Evolutionary conservation across 1,140 invertebrate species (phyloP).

Genomic region (Aphelinus atriplicis): DNA sequence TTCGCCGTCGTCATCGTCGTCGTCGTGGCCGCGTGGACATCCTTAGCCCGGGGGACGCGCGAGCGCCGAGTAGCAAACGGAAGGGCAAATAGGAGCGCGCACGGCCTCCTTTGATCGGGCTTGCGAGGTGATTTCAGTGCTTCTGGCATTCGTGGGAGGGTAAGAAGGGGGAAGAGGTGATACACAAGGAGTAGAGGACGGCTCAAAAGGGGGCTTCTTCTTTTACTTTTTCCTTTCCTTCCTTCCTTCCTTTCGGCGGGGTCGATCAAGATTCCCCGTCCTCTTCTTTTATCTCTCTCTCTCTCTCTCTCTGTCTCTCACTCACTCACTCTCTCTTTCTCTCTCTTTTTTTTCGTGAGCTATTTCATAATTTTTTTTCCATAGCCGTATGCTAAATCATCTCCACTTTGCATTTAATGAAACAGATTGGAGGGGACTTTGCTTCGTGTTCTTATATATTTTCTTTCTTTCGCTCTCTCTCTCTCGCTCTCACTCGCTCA

Average conservation of each 20-base stretch:
- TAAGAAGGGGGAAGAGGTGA: constrained; percentile 50
- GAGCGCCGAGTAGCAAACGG: constrained; percentile 11
- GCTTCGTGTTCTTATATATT: not conserved
- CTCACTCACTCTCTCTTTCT: constrained; percentile 9
- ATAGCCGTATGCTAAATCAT: constrained; percentile 18
- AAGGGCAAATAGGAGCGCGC: constrained; percentile 38
- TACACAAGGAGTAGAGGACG: constrained; percentile 61
- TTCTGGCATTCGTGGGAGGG: constrained; percentile 64
- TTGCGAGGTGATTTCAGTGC: constrained; percentile 54
- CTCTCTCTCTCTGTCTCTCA: not conserved
- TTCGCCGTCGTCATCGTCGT: not conserved
- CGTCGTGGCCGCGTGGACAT: constrained; percentile 16
- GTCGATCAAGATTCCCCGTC: constrained; percentile 8
- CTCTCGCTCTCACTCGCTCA: not conserved
- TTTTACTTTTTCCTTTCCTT: constrained; percentile 18
- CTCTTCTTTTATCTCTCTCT: not conserved
- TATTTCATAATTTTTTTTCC: constrained; percentile 19
- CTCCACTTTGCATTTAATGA: constrained; percentile 39
- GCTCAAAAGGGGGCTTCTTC: constrained; percentile 48
- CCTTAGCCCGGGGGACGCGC: constrained; percentile 3
- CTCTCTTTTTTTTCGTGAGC: not conserved
- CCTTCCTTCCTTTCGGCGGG: not conserved
- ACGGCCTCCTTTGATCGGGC: constrained; percentile 49
- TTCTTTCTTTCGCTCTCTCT: not conserved
- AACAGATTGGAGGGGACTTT: constrained; percentile 37